Conservation (phyloP, 2,888 invertebrate genomes). For the Meganola albula region DNA sequence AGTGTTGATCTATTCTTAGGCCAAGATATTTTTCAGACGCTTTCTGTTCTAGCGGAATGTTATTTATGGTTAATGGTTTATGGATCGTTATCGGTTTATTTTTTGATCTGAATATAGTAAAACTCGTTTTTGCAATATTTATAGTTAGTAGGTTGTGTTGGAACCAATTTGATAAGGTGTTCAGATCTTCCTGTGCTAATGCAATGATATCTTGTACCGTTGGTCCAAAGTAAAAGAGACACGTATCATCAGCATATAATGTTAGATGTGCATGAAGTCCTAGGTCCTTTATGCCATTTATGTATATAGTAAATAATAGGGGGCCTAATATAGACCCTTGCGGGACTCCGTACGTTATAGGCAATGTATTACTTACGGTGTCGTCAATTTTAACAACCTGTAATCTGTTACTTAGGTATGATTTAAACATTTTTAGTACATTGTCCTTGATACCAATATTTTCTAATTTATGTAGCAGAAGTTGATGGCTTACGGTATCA, state of each 20-base stretch:
- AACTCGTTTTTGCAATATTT: constrained; percentile 7
- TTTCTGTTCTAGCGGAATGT: neutral
- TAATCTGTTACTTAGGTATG: neutral
- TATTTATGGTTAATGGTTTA: constrained; percentile 2
- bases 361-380: neutral
- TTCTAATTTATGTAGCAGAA: too few species aligned
- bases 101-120: constrained; percentile 14
- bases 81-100: constrained; percentile 8
- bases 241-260: constrained; percentile 8
- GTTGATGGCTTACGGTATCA: too few species aligned
- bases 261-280: constrained; percentile 7
- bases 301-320: constrained; percentile 7
- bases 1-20: neutral
- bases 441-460: too few species aligned
- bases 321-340: constrained; percentile 10
- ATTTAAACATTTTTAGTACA: neutral
- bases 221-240: constrained; percentile 1
- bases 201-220: constrained; percentile 3
- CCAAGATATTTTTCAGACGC: constrained; percentile 6
- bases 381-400: constrained; percentile 1
- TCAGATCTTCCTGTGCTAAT: constrained; percentile 16
- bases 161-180: constrained; percentile 13
- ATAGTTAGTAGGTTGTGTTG: constrained; percentile 8
- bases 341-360: constrained; percentile 5
- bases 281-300: constrained; percentile 5